phyloP scores from a whole-genome alignment of 2,113 vertebrate genomes.

The Arizona elegans region DNA sequence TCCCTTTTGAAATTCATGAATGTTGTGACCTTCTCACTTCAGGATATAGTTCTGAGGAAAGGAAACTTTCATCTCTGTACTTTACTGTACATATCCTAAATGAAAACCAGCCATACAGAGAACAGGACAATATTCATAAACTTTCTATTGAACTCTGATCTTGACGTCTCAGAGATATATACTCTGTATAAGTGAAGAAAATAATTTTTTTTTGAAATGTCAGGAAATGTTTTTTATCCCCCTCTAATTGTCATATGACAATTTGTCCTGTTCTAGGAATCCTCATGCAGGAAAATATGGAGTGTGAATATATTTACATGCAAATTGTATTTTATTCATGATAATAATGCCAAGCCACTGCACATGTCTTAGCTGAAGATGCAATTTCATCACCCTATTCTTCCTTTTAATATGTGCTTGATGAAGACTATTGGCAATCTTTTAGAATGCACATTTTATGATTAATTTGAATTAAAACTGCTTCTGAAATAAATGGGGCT shows the following conservation, averaged over 20 bases:
- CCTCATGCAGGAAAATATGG: background rate
- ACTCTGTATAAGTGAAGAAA: background rate
- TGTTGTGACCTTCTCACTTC: slow-evolving; percentile 29
- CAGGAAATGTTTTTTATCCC: background rate
- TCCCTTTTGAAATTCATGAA: slow-evolving; percentile 31
- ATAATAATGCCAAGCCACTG: background rate
- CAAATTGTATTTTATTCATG: background rate
- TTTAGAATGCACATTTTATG: background rate
- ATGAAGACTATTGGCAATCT: background rate
- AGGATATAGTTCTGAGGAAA: slow-evolving; percentile 25
- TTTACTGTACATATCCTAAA: slow-evolving; percentile 18
- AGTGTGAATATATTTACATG: too few relatives aligned
- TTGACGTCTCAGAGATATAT: background rate
- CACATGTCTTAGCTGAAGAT: background rate
- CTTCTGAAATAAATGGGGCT: background rate
- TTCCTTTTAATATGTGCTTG: background rate
- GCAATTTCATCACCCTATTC: background rate
- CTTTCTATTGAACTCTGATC: background rate
- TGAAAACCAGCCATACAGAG: slow-evolving; percentile 14
- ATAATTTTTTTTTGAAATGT: background rate
- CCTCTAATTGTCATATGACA: background rate
- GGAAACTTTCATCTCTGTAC: slow-evolving; percentile 27
- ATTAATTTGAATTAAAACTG: background rate
- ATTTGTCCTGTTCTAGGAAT: background rate
- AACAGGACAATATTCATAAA: background rate